phyloP scores from a whole-genome alignment of 2,113 vertebrate genomes.

The Parotia lawesii region DNA sequence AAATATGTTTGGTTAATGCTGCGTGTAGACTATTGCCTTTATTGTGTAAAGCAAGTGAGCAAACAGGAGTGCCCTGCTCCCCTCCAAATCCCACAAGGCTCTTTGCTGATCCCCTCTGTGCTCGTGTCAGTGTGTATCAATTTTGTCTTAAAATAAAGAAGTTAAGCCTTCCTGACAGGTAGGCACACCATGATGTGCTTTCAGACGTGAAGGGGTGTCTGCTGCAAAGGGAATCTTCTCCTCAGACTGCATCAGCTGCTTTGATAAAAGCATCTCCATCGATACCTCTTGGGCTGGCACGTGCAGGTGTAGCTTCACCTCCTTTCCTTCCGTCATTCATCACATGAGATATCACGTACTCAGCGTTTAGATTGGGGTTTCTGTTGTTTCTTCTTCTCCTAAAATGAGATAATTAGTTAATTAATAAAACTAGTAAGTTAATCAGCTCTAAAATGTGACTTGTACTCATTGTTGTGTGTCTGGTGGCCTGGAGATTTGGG shows the following conservation, averaged over 20 bases:
- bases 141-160: not conserved
- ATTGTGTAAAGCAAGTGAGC: not conserved
- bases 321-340: not conserved
- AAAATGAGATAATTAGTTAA: not conserved
- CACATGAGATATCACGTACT: not conserved
- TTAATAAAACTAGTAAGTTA: not conserved
- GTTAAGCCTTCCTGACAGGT: not conserved
- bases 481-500: not conserved
- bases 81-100: not conserved
- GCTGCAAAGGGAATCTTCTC: not conserved
- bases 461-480: rapidly evolving
- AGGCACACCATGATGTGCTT: not conserved
- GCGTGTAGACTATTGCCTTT: not conserved
- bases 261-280: not conserved
- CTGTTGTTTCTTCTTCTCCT: not conserved
- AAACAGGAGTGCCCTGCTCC: not conserved
- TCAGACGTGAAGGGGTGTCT: not conserved
- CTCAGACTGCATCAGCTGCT: not conserved
- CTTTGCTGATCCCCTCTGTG: not conserved
- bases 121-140: not conserved
- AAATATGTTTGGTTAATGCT: not conserved
- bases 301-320: not conserved
- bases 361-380: not conserved
- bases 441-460: not conserved
- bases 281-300: not conserved